Conservation (phyloP, 2,888 invertebrate species). For the Clepsis dumicolana region DNA sequence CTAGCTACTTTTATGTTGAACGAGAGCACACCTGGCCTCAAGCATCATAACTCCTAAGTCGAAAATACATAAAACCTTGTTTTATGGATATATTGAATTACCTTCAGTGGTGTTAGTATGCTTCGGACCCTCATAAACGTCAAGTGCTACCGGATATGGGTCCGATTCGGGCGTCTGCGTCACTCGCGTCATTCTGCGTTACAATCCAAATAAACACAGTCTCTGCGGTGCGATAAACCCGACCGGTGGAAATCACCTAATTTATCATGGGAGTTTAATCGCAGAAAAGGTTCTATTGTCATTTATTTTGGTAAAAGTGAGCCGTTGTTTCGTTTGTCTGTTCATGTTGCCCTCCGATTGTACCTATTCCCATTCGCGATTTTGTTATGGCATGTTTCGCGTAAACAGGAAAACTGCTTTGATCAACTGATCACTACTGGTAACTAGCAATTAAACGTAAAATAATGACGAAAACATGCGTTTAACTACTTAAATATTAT, state of each 20-base stretch:
- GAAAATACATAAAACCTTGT: conserved; percentile 51
- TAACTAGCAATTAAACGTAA: too few species aligned
- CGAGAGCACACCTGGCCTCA: background rate
- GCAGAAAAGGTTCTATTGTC: conserved; percentile 25
- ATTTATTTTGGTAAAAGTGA: conserved; percentile 8
- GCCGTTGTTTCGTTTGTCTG: background rate
- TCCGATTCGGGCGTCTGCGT: conserved; percentile 72
- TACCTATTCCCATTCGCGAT: background rate
- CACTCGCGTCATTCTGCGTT: conserved; percentile 65
- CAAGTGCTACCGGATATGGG: conserved; percentile 73
- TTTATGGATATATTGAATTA: conserved; percentile 76
- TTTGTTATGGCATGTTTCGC: background rate
- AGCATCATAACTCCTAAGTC: conserved; percentile 22
- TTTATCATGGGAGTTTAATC: conserved; percentile 41
- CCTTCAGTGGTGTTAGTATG: conserved; percentile 61
- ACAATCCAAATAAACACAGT: conserved; percentile 51
- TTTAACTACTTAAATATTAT: too few species aligned
- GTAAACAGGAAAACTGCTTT: too few species aligned
- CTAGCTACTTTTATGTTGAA: background rate
- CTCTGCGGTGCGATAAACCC: conserved; percentile 38
- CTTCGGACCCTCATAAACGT: conserved; percentile 79
- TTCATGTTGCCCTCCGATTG: background rate
- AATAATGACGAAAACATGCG: too few species aligned
- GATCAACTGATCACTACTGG: too few species aligned
- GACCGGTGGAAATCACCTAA: conserved; percentile 38